Conservation (phyloP, 2,113 vertebrate species). For the Shinisaurus crocodilurus region DNA sequence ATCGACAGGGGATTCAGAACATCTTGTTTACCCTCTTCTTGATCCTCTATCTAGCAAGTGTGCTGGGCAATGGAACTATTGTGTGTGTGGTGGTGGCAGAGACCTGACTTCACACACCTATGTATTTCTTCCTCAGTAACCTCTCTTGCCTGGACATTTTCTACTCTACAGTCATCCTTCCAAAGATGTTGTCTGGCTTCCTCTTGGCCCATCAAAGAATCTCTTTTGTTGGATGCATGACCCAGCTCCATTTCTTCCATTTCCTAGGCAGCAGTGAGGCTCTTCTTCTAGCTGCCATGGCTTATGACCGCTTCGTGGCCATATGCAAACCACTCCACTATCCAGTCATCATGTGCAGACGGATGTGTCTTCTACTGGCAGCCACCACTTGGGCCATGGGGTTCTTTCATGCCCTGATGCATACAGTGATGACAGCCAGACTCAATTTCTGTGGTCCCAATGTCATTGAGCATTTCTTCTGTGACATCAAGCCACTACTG, state of each 20-base stretch:
- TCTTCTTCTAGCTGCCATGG: conserved; percentile 54
- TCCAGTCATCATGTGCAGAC: conserved; percentile 8
- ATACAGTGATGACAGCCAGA: conserved; percentile 34
- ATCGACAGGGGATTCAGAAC: background rate
- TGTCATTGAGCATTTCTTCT: conserved; percentile 59
- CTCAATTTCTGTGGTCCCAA: conserved; percentile 38
- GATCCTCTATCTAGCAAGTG: conserved; percentile 32
- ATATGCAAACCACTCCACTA: conserved; percentile 53
- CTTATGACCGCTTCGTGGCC: conserved; percentile 44
- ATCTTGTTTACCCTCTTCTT: conserved; percentile 40
- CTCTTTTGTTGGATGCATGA: conserved; percentile 39
- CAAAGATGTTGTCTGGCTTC: conserved; percentile 55
- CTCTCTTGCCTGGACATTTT: conserved; percentile 58
- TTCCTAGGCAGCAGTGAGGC: conserved; percentile 53
- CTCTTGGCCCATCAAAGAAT: conserved; percentile 43
- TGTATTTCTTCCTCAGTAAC: conserved; percentile 69
- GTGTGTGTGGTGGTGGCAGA: conserved; percentile 43
- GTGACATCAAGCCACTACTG: conserved; percentile 52
- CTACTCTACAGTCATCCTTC: conserved; percentile 53
- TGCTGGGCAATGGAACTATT: conserved; percentile 56
- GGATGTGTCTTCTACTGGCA: background rate
- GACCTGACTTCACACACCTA: conserved; percentile 51
- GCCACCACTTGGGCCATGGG: conserved; percentile 27
- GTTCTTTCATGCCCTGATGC: conserved; percentile 41
- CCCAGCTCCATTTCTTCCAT: conserved; percentile 61